Base-by-base conservation (phyloP, 2,888 invertebrate genomes). In the Heliconius ethilla region DNA sequence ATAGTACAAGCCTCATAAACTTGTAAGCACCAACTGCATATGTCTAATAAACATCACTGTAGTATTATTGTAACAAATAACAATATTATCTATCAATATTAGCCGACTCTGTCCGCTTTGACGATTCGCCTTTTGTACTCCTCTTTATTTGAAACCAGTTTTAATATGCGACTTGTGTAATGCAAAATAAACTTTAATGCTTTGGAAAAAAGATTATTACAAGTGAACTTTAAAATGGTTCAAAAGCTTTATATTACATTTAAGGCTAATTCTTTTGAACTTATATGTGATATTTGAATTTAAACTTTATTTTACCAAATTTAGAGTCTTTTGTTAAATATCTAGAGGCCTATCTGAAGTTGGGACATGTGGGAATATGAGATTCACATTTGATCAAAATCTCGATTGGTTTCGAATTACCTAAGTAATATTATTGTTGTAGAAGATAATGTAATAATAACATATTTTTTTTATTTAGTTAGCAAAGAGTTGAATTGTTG, bases 71-170 rank as follows among this genome's bases (percentile, higher is more conserved):
- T 76, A 78, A 76, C 78, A 75, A 79, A 77, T 89, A 89, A 91
- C 90, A 92, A 91, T 92, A 91, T 92, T 92, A 92, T 92, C 90
- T 91, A 91, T 90, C 90, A 91, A 91, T 89, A 92, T 91, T 92
- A 90, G 90, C 87, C 76, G 69, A 75, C 73, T 78, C 79, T 65
- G 63, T 65, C 74, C 63, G 74, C 74, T 81, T 85, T 85, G 88
- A 89, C 89, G 88, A 85, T 77, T 81, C 80, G 70, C 86, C 84
- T 85, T 77, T 91, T 91, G 89, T 90, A 83, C 86, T 63, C 73
- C 63, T 76, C 65, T 76, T 81, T 78, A 75, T 81, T 75, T 75
- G 65, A 76, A 72, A 69, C 69, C 13, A 75, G 66, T 13, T 77
- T 72, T n/a, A 7, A 18, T 27, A 59, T n/a, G 27, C 9, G 37